These are phyloP conservation scores for Oscarella lobularis DNA, from an alignment of 37 sponge, comb jelly and placozoan species.

Conservation along the genomic window DNA sequence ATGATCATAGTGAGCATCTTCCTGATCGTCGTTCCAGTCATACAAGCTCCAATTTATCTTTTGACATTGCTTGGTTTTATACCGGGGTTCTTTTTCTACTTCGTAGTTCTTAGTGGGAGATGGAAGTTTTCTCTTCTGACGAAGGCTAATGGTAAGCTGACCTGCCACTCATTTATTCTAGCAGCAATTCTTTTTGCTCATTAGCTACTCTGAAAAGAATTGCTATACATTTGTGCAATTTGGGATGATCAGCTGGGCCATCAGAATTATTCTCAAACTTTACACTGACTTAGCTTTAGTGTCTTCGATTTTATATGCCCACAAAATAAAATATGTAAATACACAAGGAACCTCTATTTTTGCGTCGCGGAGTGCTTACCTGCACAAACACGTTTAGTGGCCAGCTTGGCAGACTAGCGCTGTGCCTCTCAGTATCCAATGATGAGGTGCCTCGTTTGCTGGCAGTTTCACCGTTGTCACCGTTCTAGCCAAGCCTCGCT, in stretches of 20 bases:
- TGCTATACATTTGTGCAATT: too few relatives aligned
- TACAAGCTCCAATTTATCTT: neutral
- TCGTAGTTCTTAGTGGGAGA: neutral
- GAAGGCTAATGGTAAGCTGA: neutral
- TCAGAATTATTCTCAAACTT: too few relatives aligned
- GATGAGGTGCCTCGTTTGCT: neutral
- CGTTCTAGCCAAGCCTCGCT: neutral
- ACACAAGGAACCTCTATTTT: neutral
- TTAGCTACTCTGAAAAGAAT: too few relatives aligned
- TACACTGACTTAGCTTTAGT: too few relatives aligned
- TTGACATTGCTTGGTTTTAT: neutral
- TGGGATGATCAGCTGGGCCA: too few relatives aligned
- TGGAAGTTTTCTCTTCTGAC: neutral
- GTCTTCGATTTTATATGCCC: neutral
- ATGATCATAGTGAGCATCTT: neutral
- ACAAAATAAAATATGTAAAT: neutral
- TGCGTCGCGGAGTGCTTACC: neutral
- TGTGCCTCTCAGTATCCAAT: neutral
- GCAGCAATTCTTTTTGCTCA: too few relatives aligned
- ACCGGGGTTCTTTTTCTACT: neutral
- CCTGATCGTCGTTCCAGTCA: neutral
- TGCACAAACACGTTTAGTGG: neutral
- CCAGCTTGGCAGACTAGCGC: neutral
- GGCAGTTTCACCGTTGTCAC: neutral
- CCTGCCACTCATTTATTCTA: too few relatives aligned